Base-by-base conservation (phyloP, 2,113 vertebrate species). In the Cinclus mexicanus region DNA sequence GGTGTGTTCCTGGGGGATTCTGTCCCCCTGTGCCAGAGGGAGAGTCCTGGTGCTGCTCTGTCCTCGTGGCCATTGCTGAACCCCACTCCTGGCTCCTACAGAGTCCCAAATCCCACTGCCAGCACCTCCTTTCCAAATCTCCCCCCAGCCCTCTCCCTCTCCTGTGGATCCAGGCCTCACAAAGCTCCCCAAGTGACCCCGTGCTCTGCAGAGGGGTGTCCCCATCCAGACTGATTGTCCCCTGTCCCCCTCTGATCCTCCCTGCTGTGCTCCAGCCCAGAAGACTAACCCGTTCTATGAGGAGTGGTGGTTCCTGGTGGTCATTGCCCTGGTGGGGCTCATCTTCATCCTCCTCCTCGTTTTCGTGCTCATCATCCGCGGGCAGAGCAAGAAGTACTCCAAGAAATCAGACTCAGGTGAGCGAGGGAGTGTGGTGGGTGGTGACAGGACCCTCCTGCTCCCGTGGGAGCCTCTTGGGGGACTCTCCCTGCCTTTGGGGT, bases 271-370 rank as follows among this genome's bases (percentile, higher is more conserved):
- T 97, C 59, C 97, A 99, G 99, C 99, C 90, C 99, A 99, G 97
- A 99, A 99, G 98, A 97, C 99, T 97, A 98, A 98, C 57, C 99
- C 99, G 0, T 99, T 99, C 97, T 99, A 99, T 0, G 99, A 99
- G 97, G 99, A 99, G 97, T 99, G 99, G 99, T 99, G 99, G 99
- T 99, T 99, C 98, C 96, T 99, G 97, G 99, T 99, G 44, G 99
- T 99, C 95, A 98, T 99, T 10, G 99, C 99, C 60, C 96, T 99
- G 33, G 99, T 99, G 9, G 99, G 99, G 63, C 99, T 99, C 97
- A 99, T 99, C 98, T 99, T 99, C 97, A 99, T 99, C 97, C 98
- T 99, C 70, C 98, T 99, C 12, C 98, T 99, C 22, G 98, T 99
- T 85, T 99, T 99, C 2, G 99, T 99, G 96, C 99, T 99, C 96